Evolutionary conservation across 2,888 invertebrate species (phyloP), one percentile per base, ranked within the genome.

Genomic region (Archaeoteleia sp.): DNA sequence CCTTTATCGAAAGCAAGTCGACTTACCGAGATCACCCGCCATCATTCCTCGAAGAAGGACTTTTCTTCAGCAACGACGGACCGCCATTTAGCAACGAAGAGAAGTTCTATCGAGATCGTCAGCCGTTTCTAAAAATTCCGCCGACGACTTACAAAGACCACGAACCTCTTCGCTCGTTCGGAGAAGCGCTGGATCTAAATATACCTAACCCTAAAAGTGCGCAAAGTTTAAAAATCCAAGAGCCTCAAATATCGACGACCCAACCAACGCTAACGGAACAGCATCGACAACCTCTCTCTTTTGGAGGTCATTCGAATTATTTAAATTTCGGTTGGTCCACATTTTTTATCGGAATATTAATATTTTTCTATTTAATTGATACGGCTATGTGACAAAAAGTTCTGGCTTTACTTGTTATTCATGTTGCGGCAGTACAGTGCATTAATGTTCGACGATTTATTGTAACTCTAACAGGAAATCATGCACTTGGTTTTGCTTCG

Each of bases 291-390:
- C 58, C 72, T 1, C 60, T 71, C 0, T 74, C 76, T 1, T 79
- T 76, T 37, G 73, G 68, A 0, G 78, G 74, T 9, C 73, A 76
- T 12, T 68, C 71, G n/a, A 75, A 67, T 67, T 76, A 79, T 40
- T 67, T 78, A 32, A 76, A 76, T 60, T 75, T 72, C 40, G 79
- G 80, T 82, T 25, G 10, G 10, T n/a, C n/a, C n/a, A n/a, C n/a
- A n/a, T n/a, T n/a, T n/a, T n/a, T n/a, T n/a, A n/a, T 23, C 7
- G 4, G 23, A 23, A 5, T 7, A 29, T n/a, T 29, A 8, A 29
- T 29, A 1, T 8, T 29, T 29, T 29, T 29, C 9, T 5, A 23
- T 23, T 23, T 23, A 7, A 5, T 23, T 23, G 23, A 5, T 23
- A 4, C 23, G 23, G n/a, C n/a, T n/a, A n/a, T n/a, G 20, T 20